phyloP scores from a whole-genome alignment of 1,140 invertebrate genomes.

The Orussus abietinus region DNA sequence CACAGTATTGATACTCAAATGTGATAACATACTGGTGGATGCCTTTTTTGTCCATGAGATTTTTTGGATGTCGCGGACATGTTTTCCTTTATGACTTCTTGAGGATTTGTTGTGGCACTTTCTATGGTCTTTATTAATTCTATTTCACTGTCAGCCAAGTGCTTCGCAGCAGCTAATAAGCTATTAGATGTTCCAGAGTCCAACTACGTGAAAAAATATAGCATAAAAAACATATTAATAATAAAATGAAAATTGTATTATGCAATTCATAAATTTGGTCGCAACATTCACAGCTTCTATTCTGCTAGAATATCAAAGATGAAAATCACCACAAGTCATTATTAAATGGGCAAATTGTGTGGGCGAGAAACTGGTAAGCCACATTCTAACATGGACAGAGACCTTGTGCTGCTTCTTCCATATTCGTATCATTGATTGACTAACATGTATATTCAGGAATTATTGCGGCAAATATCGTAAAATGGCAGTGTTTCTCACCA shows the following conservation, averaged over 20 bases:
- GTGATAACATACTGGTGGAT: no score
- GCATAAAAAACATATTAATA: conserved; percentile 9
- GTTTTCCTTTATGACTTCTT: conserved; percentile 12
- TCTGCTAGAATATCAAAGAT: neutral
- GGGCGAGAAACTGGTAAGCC: neutral
- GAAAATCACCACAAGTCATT: neutral
- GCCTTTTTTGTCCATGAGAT: conserved; percentile 13
- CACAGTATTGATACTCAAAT: no score
- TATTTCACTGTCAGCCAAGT: conserved; percentile 44
- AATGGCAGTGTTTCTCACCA: neutral
- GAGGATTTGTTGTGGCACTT: conserved; percentile 22
- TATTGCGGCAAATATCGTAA: neutral
- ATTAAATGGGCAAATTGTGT: neutral
- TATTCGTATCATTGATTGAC: neutral
- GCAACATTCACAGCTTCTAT: neutral
- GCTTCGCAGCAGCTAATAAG: conserved; percentile 38
- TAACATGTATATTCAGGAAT: neutral
- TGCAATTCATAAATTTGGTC: neutral
- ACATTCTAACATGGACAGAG: neutral
- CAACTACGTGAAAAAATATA: conserved; percentile 27
- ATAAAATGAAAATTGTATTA: neutral
- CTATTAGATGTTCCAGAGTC: conserved; percentile 24
- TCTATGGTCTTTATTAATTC: conserved; percentile 40
- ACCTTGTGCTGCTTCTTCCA: neutral
- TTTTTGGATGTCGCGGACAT: conserved; percentile 23